Evolutionary conservation across 1,140 invertebrate genomes (phyloP).

Genomic region (Pseudoatta argentina): DNA sequence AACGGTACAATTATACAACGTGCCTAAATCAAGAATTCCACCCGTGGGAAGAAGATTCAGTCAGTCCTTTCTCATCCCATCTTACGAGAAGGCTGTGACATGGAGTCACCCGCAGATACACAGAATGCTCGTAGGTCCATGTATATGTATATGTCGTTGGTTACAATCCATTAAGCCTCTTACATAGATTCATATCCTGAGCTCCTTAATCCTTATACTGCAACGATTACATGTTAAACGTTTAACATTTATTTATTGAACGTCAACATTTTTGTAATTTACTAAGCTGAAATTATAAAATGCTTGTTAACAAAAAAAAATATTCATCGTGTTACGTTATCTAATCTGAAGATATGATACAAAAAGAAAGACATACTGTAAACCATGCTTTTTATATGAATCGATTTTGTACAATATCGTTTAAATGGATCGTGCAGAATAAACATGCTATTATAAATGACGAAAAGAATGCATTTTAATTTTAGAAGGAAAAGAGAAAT

Average conservation of each 20-base stretch:
- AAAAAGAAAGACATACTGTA: not conserved
- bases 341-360: not conserved
- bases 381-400: not conserved
- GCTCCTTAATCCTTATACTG: constrained; percentile 7
- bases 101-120: not conserved
- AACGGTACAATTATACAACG: not conserved
- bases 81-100: constrained; percentile 13
- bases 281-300: not conserved
- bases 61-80: constrained; percentile 23
- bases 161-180: constrained; percentile 38
- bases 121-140: not conserved
- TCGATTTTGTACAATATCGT: not conserved
- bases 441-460: constrained; percentile 4
- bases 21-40: constrained; percentile 13
- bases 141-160: not conserved
- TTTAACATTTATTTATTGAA: constrained; percentile 7
- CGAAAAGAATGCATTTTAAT: constrained; percentile 20
- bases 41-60: constrained; percentile 9
- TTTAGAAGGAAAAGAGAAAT: constrained; percentile 14
- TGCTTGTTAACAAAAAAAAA: not conserved
- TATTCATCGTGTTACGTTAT: not conserved
- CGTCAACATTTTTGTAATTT: not conserved
- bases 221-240: not conserved
- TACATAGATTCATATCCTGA: constrained; percentile 17
- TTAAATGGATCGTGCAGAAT: not conserved